Evolutionary conservation across 2,113 vertebrate species (phyloP), one percentile per base, ranked within the genome.

Genomic region (Larimichthys polyactis): DNA sequence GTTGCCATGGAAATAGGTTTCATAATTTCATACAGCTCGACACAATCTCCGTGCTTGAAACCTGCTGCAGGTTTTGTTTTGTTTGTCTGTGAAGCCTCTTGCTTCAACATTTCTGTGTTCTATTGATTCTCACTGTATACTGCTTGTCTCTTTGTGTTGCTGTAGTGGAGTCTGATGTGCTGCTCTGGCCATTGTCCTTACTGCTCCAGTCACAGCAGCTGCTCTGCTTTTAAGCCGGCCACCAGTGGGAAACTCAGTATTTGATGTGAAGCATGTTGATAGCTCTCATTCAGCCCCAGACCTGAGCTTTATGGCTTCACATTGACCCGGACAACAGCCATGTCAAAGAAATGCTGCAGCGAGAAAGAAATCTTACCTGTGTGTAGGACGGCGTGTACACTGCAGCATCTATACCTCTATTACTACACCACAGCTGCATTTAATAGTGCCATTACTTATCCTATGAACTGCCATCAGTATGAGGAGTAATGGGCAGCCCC

Each of bases 201-300:
- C 67, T 69, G 79, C 83, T 79, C 57, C 55, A 71, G 69, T 77
- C 63, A 54, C 80, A 74, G 85, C 85, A 57, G 89, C 82, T 73
- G 71, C 77, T 75, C 55, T 68, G 60, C 70, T 88, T 72, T 75
- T 52, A 71, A 71, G 72, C 71, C 3, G 46, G 67, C 70, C 83
- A 74, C 48, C 59, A 17, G 67, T 69, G 74, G 75, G 24, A 36
- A 72, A 71, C 62, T 36, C 52, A 11, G 75, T 14, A 60, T 87
- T 70, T 90, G 87, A 92, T 85, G 91, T 80, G 79, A 88, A 48
- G 67, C 72, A 54, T 76, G 74, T 74, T 82, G 84, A 86, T 90
- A 75, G 72, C 70, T 80, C 75, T 70, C 73, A 46, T 68, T 84
- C 78, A 64, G 81, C 86, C 81, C 52, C 29, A 0, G 74, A 71